These are phyloP conservation scores for Mythimna impura DNA, from an alignment of 2,888 invertebrate genomes.

Conservation along the genomic window DNA sequence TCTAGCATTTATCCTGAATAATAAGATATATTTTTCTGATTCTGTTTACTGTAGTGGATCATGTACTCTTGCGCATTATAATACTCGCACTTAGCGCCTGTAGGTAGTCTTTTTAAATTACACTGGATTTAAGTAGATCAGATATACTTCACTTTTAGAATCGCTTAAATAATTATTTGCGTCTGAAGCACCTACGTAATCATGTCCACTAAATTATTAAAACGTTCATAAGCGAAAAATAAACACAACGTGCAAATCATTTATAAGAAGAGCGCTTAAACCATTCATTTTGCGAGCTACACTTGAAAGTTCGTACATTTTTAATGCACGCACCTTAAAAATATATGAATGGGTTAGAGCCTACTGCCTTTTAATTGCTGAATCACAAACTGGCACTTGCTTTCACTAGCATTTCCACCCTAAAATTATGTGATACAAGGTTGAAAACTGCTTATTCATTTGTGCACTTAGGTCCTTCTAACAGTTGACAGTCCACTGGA, in stretches of 20 bases:
- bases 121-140: not conserved
- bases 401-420: not conserved
- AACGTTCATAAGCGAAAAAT: constrained; percentile 31
- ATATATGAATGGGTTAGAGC: constrained; percentile 58
- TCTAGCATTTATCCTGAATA: no score
- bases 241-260: constrained; percentile 47
- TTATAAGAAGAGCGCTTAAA: constrained; percentile 28
- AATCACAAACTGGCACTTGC: constrained; percentile 18
- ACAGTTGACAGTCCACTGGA: constrained; percentile 50
- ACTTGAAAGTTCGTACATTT: constrained; percentile 59
- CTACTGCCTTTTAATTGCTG: constrained; percentile 44
- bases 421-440: not conserved
- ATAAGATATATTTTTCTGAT: no score
- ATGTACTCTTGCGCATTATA: no score
- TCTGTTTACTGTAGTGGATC: no score
- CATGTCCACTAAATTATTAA: constrained; percentile 27
- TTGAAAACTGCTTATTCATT: not conserved
- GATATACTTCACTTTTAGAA: not conserved
- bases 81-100: no score
- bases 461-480: constrained; percentile 17
- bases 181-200: constrained; percentile 13
- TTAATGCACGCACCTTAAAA: constrained; percentile 63
- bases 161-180: not conserved
- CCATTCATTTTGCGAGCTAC: constrained; percentile 49
- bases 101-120: no score